Evolutionary conservation across 2,888 invertebrate species (phyloP).

Genomic region (Trisateles emortualis): DNA sequence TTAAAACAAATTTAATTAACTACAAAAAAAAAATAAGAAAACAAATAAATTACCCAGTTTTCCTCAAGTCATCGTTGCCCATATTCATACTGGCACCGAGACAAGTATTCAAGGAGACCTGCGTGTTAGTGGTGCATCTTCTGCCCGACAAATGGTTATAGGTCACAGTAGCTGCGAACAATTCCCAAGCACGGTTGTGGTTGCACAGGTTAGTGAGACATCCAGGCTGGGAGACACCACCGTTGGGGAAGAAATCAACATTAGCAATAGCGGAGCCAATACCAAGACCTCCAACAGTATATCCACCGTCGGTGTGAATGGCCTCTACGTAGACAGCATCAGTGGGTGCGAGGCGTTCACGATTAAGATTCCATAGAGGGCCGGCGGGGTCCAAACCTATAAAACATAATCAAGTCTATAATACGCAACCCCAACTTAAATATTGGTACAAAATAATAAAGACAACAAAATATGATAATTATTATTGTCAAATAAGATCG

Average conservation of each 20-base stretch:
- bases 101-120: conserved; percentile 56
- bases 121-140: conserved; percentile 46
- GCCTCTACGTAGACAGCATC: conserved; percentile 71
- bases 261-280: conserved; percentile 76
- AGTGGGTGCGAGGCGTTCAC: conserved; percentile 46
- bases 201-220: conserved; percentile 60
- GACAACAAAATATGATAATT: too few species aligned
- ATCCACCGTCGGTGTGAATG: conserved; percentile 60
- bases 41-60: conserved; percentile 56
- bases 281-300: conserved; percentile 66
- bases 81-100: conserved; percentile 51
- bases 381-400: conserved; percentile 66
- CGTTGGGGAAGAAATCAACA: conserved; percentile 87
- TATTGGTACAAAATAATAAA: too few species aligned
- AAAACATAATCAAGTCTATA: background rate
- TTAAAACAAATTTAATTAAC: too few species aligned
- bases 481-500: too few species aligned
- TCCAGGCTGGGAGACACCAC: conserved; percentile 71
- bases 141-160: conserved; percentile 59
- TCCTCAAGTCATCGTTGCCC: conserved; percentile 62
- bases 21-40: too few species aligned
- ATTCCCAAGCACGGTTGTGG: conserved; percentile 64
- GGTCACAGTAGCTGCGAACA: conserved; percentile 59
- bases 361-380: conserved; percentile 58
- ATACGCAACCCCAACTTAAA: too few species aligned